Evolutionary conservation across 2,888 invertebrate genomes (phyloP).

Genomic region (Scaptomyza polygonia): DNA sequence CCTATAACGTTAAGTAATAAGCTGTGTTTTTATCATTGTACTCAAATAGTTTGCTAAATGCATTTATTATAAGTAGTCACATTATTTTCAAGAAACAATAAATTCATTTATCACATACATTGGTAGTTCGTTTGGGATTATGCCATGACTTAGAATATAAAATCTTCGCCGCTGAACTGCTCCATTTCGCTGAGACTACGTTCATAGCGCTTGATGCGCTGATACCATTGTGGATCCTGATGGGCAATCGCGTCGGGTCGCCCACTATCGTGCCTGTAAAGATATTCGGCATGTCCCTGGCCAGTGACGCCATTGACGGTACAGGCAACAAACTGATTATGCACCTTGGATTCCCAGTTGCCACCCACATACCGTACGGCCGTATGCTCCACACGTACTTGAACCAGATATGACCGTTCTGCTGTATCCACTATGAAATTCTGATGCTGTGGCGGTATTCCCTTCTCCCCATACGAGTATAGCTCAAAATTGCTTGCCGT

Average conservation of each 20-base stretch:
- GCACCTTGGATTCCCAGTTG: slow-evolving; percentile 88
- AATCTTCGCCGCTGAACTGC: slow-evolving; percentile 57
- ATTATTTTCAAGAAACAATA: slow-evolving; percentile 1
- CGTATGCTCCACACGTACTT: slow-evolving; percentile 87
- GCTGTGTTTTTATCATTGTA: background rate
- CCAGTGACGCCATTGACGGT: slow-evolving; percentile 86
- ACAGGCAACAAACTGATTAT: slow-evolving; percentile 86
- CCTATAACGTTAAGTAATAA: background rate
- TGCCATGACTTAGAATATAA: slow-evolving; percentile 49
- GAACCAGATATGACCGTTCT: slow-evolving; percentile 86
- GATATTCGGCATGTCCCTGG: slow-evolving; percentile 90
- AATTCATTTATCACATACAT: slow-evolving; percentile 33
- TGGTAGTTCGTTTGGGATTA: background rate
- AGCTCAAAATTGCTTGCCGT: slow-evolving; percentile 87
- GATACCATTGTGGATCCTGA: slow-evolving; percentile 87
- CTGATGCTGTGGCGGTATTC: slow-evolving; percentile 87
- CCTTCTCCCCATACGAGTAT: slow-evolving; percentile 89
- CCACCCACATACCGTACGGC: slow-evolving; percentile 88
- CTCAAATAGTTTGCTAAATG: background rate
- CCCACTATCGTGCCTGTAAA: slow-evolving; percentile 87
- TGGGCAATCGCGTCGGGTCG: slow-evolving; percentile 85
- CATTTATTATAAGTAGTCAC: slow-evolving; percentile 20
- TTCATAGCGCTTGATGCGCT: slow-evolving; percentile 83
- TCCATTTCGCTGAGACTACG: slow-evolving; percentile 66
- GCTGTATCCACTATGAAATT: slow-evolving; percentile 88